Conservation (phyloP, 2,888 invertebrate species). For the Pardosa pseudoannulata region DNA sequence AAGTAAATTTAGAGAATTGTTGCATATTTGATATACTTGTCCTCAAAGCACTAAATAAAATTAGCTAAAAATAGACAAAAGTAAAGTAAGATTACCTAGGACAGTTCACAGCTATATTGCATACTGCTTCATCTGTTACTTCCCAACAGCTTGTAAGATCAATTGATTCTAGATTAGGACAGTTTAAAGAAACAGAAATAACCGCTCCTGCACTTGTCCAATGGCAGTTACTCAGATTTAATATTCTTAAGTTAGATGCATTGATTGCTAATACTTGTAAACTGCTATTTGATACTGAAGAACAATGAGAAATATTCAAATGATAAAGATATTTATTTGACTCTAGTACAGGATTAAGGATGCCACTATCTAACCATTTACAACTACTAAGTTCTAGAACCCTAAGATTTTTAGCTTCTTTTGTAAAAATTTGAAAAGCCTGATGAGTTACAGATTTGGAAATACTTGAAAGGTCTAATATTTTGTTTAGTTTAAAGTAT, state of each 20-base stretch:
- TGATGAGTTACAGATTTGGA: conserved; percentile 74
- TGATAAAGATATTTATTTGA: conserved; percentile 80
- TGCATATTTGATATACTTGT: no score
- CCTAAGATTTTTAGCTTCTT: conserved; percentile 80
- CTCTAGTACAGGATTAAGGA: conserved; percentile 81
- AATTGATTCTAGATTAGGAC: conserved; percentile 81
- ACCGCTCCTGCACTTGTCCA: conserved; percentile 83
- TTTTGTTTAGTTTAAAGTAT: conserved; percentile 70
- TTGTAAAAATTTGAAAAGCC: conserved; percentile 79
- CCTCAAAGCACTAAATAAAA: no score
- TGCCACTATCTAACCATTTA: conserved; percentile 80
- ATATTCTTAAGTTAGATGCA: conserved; percentile 79
- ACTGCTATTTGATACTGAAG: conserved; percentile 81
- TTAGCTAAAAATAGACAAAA: no score
- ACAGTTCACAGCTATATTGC: conserved; percentile 75
- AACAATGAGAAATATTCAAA: conserved; percentile 83
- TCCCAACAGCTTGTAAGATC: conserved; percentile 80
- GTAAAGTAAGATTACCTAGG: conserved; percentile 76
- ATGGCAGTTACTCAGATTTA: conserved; percentile 82
- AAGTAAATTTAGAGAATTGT: no score
- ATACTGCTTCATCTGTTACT: conserved; percentile 77
- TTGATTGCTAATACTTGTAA: conserved; percentile 82
- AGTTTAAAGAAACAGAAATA: conserved; percentile 83
- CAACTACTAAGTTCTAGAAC: conserved; percentile 81
- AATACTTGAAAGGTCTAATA: conserved; percentile 69